Evolutionary conservation across 2,113 vertebrate species (phyloP).

Genomic region (Gobio gobio): DNA sequence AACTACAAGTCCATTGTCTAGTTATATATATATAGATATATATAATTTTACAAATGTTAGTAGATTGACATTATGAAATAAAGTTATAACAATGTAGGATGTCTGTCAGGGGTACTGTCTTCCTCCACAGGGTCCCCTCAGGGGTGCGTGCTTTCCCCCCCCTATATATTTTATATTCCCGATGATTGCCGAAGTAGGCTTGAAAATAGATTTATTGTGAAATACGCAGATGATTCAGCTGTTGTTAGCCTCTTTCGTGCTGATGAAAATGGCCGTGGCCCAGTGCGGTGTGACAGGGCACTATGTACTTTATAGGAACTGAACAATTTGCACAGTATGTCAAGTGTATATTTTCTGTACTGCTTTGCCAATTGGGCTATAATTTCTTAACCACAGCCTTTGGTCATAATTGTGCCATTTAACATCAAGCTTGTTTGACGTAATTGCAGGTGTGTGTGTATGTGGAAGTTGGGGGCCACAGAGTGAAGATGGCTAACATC

Average conservation of each 20-base stretch:
- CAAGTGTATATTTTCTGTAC: constrained; percentile 8
- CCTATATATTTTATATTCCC: too few relatives aligned
- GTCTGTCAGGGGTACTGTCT: too few relatives aligned
- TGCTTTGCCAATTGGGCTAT: constrained; percentile 14
- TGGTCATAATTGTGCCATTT: constrained; percentile 26
- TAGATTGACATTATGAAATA: background rate
- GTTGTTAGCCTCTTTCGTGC: too few relatives aligned
- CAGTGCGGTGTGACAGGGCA: too few relatives aligned
- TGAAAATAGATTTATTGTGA: too few relatives aligned
- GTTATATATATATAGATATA: background rate
- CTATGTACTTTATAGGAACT: background rate
- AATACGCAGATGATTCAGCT: too few relatives aligned
- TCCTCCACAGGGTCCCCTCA: too few relatives aligned
- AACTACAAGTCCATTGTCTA: background rate
- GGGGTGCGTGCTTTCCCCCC: too few relatives aligned
- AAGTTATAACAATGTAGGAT: background rate
- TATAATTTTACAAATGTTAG: background rate
- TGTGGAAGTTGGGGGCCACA: background rate
- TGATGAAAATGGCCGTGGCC: too few relatives aligned
- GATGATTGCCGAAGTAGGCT: too few relatives aligned
- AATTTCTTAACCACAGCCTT: constrained; percentile 21
- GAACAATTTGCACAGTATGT: background rate
- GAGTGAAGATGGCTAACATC: constrained; percentile 24
- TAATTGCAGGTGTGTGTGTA: constrained; percentile 24
- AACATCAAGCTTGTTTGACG: background rate